Conservation (phyloP, 2,888 invertebrate genomes). For the Cenopis cana region DNA sequence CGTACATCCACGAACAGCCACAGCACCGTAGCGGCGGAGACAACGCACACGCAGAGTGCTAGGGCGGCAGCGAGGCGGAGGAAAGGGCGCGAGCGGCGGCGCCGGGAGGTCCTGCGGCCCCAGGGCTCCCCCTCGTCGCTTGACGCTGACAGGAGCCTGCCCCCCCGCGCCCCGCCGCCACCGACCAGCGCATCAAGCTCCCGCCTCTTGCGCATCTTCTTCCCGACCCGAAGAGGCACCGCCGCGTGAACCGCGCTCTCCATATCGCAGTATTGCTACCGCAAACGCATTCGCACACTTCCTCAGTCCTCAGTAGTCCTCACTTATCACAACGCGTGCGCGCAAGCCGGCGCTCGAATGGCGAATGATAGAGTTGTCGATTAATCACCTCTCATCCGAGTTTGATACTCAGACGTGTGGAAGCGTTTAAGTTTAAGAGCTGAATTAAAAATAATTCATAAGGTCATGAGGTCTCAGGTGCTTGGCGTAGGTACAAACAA, state of each 20-base stretch:
- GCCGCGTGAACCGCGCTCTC: slow-evolving; percentile 86
- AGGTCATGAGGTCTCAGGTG: slow-evolving; percentile 28
- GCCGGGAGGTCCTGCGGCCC: slow-evolving; percentile 68
- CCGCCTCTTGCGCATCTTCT: slow-evolving; percentile 91
- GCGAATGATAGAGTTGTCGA: slow-evolving; percentile 59
- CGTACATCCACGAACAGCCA: slow-evolving; percentile 89
- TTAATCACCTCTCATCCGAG: slow-evolving; percentile 28
- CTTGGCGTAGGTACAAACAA: neutral
- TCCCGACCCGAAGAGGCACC: slow-evolving; percentile 87
- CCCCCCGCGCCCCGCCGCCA: slow-evolving; percentile 78
- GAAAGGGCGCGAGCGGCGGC: slow-evolving; percentile 80
- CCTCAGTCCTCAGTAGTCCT: slow-evolving; percentile 42
- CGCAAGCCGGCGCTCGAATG: slow-evolving; percentile 55
- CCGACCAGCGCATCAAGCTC: slow-evolving; percentile 90
- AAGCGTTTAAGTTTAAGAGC: slow-evolving; percentile 11
- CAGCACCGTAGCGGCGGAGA: slow-evolving; percentile 87
- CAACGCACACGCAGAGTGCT: slow-evolving; percentile 86
- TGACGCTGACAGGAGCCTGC: slow-evolving; percentile 87
- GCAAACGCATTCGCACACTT: slow-evolving; percentile 69
- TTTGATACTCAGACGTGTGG: slow-evolving; percentile 17
- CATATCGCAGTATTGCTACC: slow-evolving; percentile 73
- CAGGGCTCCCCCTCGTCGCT: slow-evolving; percentile 85
- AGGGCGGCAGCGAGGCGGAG: slow-evolving; percentile 86
- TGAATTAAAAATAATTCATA: slow-evolving; percentile 10
- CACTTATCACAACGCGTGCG: slow-evolving; percentile 58